Evolutionary conservation across 2,797 vertebrate species (phyloP).

Genomic region (Smutsia gigantea): DNA sequence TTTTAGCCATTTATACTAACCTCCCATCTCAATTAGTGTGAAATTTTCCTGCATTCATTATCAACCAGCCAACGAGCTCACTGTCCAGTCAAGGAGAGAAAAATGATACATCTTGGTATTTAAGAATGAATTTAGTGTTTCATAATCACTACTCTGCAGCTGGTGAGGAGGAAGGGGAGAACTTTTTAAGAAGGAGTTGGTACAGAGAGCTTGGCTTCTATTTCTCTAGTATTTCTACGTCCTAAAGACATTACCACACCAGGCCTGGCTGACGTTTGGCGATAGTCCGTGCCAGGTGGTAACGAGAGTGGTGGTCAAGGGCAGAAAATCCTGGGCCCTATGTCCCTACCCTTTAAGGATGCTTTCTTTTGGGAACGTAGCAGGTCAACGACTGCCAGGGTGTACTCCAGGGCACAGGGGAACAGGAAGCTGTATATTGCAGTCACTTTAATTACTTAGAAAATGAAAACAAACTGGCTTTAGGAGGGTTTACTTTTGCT

Average conservation of each 20-base stretch:
- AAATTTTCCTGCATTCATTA: not conserved
- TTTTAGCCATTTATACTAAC: not conserved
- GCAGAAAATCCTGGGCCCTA: not conserved
- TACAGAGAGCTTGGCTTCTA: not conserved
- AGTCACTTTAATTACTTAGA: not conserved
- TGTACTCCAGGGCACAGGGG: not conserved
- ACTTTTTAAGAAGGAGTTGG: not conserved
- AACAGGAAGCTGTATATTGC: not conserved
- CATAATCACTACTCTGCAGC: not conserved
- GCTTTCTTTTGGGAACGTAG: not conserved
- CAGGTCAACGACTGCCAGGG: not conserved
- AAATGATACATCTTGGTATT: not conserved
- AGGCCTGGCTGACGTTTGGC: not conserved
- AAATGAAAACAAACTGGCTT: not conserved
- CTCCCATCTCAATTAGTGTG: not conserved
- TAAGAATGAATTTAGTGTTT: not conserved
- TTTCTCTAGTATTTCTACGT: not conserved
- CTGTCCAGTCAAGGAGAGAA: not conserved
- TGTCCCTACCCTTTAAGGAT: not conserved
- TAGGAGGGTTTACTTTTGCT: not conserved
- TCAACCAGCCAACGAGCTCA: not conserved
- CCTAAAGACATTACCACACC: not conserved
- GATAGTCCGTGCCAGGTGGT: not conserved
- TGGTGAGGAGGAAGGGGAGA: not conserved
- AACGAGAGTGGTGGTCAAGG: rapidly evolving